phyloP scores from a whole-genome alignment of 2,113 vertebrate genomes.

The Ranitomeya imitator region DNA sequence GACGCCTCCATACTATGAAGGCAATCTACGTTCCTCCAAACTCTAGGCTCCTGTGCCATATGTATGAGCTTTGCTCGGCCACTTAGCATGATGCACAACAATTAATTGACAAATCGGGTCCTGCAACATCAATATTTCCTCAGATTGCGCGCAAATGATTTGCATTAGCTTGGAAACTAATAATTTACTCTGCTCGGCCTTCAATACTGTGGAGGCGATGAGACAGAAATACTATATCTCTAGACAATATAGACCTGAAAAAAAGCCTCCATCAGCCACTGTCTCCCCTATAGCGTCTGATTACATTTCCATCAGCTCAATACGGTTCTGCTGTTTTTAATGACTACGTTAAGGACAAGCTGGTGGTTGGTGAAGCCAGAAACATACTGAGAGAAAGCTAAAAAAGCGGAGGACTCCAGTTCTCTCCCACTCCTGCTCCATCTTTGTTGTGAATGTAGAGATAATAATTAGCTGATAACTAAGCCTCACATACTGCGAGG shows the following conservation, averaged over 20 bases:
- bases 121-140: not conserved
- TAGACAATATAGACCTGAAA: not conserved
- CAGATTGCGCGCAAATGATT: not conserved
- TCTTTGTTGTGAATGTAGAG: conserved; percentile 25
- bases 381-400: conserved; percentile 25
- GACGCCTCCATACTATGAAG: too few relatives aligned
- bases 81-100: not conserved
- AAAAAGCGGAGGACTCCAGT: conserved; percentile 5
- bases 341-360: conserved; percentile 7
- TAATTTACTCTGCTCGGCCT: not conserved
- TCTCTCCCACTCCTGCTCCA: not conserved
- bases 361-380: not conserved
- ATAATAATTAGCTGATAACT: conserved; percentile 10
- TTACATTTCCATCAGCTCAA: not conserved
- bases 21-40: not conserved
- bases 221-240: not conserved
- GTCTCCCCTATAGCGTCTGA: conserved; percentile 7
- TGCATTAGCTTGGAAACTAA: not conserved
- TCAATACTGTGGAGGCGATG: not conserved
- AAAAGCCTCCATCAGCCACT: not conserved
- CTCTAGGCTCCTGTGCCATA: not conserved
- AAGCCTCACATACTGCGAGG: conserved; percentile 16
- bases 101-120: not conserved
- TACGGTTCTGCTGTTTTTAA: conserved; percentile 18
- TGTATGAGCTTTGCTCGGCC: not conserved